A percentile compares a stretch with the other conserved stretches of the same genome.
Evolutionary conservation across 2,888 invertebrate species (phyloP).

Genomic region (Salpingus planirostris): DNA sequence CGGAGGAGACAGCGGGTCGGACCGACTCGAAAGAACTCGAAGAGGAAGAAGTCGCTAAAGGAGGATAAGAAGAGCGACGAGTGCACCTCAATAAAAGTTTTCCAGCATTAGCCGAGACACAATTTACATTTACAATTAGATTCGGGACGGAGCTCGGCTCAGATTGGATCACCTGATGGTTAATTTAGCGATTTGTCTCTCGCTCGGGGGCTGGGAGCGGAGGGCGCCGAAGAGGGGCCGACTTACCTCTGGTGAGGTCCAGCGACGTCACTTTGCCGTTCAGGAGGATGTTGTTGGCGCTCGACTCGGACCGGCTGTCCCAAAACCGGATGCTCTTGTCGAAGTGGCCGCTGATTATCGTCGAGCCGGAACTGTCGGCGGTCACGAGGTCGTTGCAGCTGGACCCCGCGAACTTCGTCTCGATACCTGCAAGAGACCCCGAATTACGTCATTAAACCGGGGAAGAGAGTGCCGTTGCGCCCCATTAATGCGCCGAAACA

Average conservation of each 20-base stretch:
- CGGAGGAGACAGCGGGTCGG: too few species aligned
- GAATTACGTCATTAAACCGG: too few species aligned
- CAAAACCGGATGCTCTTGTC: slow-evolving; percentile 96
- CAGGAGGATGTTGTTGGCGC: slow-evolving; percentile 76
- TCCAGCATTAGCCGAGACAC: too few species aligned
- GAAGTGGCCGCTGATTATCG: slow-evolving; percentile 95
- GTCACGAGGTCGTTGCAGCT: slow-evolving; percentile 95
- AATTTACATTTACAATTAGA: slow-evolving; percentile 26
- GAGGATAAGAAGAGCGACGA: too few species aligned
- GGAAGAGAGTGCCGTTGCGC: too few species aligned
- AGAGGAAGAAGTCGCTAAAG: too few species aligned
- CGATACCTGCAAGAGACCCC: slow-evolving; percentile 54
- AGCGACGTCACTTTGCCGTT: slow-evolving; percentile 93
- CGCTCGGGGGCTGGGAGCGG: slow-evolving; percentile 6
- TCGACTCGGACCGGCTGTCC: slow-evolving; percentile 86
- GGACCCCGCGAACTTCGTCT: slow-evolving; percentile 92
- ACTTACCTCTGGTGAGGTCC: slow-evolving; percentile 79
- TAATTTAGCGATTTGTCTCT: too few species aligned
- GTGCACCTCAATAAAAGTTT: too few species aligned
- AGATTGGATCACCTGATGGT: too few species aligned
- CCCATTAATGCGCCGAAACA: slow-evolving; percentile 4
- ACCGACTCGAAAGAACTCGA: too few species aligned
- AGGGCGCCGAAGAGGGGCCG: too few species aligned
- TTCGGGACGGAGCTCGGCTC: too few species aligned
- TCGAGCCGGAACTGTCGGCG: slow-evolving; percentile 75